Base-by-base conservation (phyloP, 2,113 vertebrate genomes). In the Podiceps cristatus region DNA sequence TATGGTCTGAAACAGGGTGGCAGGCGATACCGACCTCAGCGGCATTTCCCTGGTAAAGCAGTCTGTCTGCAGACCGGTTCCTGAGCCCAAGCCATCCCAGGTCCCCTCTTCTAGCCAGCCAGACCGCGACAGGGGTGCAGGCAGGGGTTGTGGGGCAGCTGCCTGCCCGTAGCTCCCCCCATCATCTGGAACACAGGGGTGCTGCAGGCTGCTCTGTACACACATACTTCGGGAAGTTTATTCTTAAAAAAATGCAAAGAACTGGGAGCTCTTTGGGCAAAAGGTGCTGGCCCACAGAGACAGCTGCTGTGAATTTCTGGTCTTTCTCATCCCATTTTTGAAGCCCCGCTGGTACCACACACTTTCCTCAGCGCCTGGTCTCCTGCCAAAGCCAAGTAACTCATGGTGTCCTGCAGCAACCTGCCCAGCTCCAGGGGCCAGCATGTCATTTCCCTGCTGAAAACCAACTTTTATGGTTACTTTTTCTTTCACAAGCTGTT, bases 71-170 rank as follows among this genome's bases (percentile, higher is more conserved):
- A 90, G 27, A 10, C 19, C 56, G 59, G 5, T 13, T 78, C 50
- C 59, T 73, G 68, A 7, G 23, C 45, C 33, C 13, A 47, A 29
- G 12, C 29, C 40, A 45, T 5, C 25, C 27, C 49, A 55, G 19
- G 25, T 77, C 8, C 22, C 37, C 42, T 90, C 24, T 53, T 27
- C 5, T 31, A 76, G 37, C 11, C 75, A 62, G 13, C 0, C 47
- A 50, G n/a, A 19, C 14, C 15, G 24, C 0, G 0, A 13, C 37
- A 37, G 37, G 2, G 15, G 28, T 18, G 37, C 50, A 58, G 25
- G 31, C 47, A 82, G 25, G 10, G 16, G 2, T 5, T 47, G 45
- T 19, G 17, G 37, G 40, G 13, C 19, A 81, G 62, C 42, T 79
- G 27, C 37, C 52, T 72, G 79, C 35, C 40, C 50, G 76, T 18